Conservation (phyloP, 2,797 vertebrate species). For the Setipinna tenuifilis region DNA sequence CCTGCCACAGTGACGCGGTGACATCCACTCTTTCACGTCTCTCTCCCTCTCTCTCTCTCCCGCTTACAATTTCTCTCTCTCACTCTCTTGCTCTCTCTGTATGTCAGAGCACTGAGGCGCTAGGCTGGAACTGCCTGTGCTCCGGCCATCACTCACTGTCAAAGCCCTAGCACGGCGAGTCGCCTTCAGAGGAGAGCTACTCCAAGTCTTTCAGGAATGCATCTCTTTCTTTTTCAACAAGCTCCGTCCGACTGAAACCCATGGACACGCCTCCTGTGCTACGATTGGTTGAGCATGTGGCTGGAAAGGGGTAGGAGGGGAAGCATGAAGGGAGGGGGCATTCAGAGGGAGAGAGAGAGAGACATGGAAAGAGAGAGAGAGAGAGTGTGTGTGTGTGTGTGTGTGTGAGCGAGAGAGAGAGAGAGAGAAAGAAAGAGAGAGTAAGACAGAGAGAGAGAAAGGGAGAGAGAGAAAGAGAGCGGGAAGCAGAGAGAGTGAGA, state of each 20-base stretch:
- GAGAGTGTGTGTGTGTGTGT: too few species aligned
- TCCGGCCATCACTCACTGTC: conserved; percentile 67
- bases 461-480: conserved; percentile 25
- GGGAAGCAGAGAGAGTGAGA: conserved; percentile 8
- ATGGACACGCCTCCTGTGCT: conserved; percentile 63
- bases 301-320: background rate
- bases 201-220: conserved; percentile 67
- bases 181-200: conserved; percentile 49
- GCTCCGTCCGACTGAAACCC: conserved; percentile 58
- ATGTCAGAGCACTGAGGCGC: conserved; percentile 48
- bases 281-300: conserved; percentile 66
- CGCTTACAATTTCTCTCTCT: conserved; percentile 1
- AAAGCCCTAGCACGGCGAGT: conserved; percentile 46
- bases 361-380: background rate
- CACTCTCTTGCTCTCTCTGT: conserved; percentile 39
- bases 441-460: conserved; percentile 40
- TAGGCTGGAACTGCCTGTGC: conserved; percentile 55
- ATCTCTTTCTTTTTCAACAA: conserved; percentile 65
- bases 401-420: background rate
- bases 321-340: conserved; percentile 45
- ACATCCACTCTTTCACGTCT: conserved; percentile 49
- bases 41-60: conserved; percentile 11
- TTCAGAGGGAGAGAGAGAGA: conserved; percentile 29
- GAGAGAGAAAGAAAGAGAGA: background rate
- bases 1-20: conserved; percentile 61